These are phyloP conservation scores for Drosophila nannoptera DNA, from an alignment of 1,140 invertebrate species.

Conservation along the genomic window DNA sequence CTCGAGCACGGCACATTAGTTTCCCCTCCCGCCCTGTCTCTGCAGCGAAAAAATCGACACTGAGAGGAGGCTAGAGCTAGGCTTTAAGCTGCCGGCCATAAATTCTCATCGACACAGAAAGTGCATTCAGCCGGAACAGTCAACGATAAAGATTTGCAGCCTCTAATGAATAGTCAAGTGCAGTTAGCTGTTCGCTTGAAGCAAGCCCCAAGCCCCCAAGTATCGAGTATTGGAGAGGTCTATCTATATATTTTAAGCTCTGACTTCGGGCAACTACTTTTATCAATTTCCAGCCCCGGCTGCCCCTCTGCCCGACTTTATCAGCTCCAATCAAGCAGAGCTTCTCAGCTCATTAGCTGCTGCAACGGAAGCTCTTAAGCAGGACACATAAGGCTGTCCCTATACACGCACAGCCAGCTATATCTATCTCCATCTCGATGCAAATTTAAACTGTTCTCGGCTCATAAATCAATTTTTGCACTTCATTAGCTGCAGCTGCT, in stretches of 20 bases:
- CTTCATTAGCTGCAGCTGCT: constrained; percentile 16
- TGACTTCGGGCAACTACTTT: no score
- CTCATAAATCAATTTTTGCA: constrained; percentile 23
- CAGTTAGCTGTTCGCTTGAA: background rate
- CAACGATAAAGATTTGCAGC: constrained; percentile 35
- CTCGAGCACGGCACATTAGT: constrained; percentile 60
- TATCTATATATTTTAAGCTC: no score
- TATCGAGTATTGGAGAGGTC: no score
- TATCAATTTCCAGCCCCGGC: no score
- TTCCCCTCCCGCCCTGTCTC: constrained; percentile 9
- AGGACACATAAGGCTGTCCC: no score
- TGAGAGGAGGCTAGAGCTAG: background rate
- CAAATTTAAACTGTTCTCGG: constrained; percentile 11
- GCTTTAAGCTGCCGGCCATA: constrained; percentile 31
- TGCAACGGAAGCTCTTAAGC: background rate
- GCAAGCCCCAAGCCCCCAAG: no score
- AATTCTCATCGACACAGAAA: constrained; percentile 21
- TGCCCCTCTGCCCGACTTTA: no score
- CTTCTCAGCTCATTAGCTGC: background rate
- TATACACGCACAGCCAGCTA: background rate
- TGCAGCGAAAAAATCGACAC: background rate
- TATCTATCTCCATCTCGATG: background rate
- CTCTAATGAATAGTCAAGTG: constrained; percentile 1
- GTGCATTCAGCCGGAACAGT: constrained; percentile 47
- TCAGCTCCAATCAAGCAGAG: background rate